Evolutionary conservation across 2,888 invertebrate species (phyloP), one percentile per base, ranked within the genome.

Genomic region (Pammene fasciana): DNA sequence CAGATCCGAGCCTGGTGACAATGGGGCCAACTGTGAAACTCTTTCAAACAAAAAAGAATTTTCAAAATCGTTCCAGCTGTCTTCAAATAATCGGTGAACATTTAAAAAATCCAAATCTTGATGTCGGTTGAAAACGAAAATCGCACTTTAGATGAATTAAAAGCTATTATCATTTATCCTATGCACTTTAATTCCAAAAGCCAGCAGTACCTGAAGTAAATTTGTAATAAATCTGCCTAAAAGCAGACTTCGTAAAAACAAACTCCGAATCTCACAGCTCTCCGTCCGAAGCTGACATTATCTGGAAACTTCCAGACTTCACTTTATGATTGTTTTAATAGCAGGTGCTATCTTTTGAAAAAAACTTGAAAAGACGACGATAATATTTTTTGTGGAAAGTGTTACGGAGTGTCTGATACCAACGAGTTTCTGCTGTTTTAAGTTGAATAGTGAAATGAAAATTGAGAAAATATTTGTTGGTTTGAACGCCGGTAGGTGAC

Each of bases 291-390:
- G 34, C 9, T 26, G 68, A 70, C 65, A 65, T 70, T 70, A 70
- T 70, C 68, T 34, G 16, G 5, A 52, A 65, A 65, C 45, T 70
- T 68, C 9, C 50, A 18, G 60, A 64, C 16, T 57, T 48, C 36
- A 50, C 48, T 13, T 52, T 52, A 54, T 70, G 65, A 70, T 70
- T 59, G 65, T 48, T 70, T 59, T 48, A 64, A 65, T 43, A 57
- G 68, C 68, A 70, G 65, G 68, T 70, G 65, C 65, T 70, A 70
- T 65, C 65, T 16, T n/a, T n/a, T 5, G 10, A 43, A 55, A 46
- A 64, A 68, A 68, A 13, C 16, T 68, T 65, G n/a, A 16, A 45
- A 46, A 7, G 41, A 13, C n/a, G 26, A 16, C n/a, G 64, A 65
- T 68, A 52, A 43, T 43, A 68, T 45, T 59, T 68, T 65, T 52